phyloP scores from a whole-genome alignment of 2,797 vertebrate genomes.

The Enteromius thamalakanensis region DNA sequence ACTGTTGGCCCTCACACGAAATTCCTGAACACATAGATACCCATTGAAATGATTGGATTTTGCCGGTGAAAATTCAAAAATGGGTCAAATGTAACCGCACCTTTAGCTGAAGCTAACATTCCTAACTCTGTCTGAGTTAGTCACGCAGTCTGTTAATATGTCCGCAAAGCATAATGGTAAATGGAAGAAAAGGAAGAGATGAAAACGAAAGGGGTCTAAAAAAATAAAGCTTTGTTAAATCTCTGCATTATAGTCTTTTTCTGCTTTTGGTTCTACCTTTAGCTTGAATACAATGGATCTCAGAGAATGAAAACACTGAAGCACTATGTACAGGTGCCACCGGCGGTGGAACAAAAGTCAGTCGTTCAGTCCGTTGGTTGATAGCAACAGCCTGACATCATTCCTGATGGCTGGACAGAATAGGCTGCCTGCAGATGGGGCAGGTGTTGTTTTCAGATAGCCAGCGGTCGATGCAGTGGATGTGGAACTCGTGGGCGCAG shows the following conservation, averaged over 20 bases:
- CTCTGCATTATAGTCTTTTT: conserved; percentile 73
- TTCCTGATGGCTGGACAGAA: conserved; percentile 81
- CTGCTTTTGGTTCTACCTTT: conserved; percentile 77
- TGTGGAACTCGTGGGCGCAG: conserved; percentile 93
- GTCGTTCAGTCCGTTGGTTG: conserved; percentile 63
- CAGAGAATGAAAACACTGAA: conserved; percentile 74
- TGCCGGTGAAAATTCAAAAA: background rate
- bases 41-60: conserved; percentile 7
- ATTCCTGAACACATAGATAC: background rate
- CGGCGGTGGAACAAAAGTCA: conserved; percentile 67
- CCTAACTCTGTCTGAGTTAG: conserved; percentile 69
- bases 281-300: conserved; percentile 70
- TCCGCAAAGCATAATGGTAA: conserved; percentile 67
- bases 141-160: conserved; percentile 63
- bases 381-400: conserved; percentile 64
- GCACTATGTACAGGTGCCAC: conserved; percentile 79
- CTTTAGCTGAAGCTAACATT: conserved; percentile 67
- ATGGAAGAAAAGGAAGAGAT: conserved; percentile 61
- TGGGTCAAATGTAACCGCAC: background rate
- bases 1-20: background rate
- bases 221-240: conserved; percentile 86
- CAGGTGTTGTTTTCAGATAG: conserved; percentile 96
- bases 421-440: conserved; percentile 92
- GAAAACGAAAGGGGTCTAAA: conserved; percentile 71
- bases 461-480: conserved; percentile 97